Percentiles rank a stretch among this genome's conserved stretches.
These are phyloP conservation scores for Eudorcas thomsonii DNA, from an alignment of 2,113 vertebrate species.

Conservation along the genomic window DNA sequence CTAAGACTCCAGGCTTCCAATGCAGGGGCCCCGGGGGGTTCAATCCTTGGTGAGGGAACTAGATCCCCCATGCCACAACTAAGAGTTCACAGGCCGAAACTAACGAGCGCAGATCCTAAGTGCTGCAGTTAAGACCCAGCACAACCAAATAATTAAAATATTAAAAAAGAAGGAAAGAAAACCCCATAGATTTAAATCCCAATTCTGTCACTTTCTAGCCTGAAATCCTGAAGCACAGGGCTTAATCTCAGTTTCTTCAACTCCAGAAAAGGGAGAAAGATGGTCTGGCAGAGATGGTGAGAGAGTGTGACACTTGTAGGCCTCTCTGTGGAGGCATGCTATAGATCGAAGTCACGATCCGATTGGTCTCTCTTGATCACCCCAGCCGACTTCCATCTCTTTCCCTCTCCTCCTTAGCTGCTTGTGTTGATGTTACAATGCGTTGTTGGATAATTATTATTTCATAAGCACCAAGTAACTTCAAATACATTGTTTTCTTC, in stretches of 20 bases:
- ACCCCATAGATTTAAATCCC: neutral
- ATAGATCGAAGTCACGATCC: neutral
- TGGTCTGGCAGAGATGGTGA: neutral
- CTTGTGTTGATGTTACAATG: neutral
- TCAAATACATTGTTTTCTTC: neutral
- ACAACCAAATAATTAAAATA: neutral
- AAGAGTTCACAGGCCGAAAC: neutral
- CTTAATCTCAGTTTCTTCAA: neutral
- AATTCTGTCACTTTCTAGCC: neutral
- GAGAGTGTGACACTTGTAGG: accelerated
- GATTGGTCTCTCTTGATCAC: neutral
- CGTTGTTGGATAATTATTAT: neutral
- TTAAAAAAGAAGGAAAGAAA: neutral
- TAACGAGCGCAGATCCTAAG: neutral
- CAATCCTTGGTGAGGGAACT: neutral
- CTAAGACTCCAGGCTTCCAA: neutral
- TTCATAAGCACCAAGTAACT: neutral
- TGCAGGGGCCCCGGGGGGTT: neutral
- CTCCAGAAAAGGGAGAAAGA: neutral
- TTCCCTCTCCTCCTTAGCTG: neutral
- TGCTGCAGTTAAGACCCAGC: neutral
- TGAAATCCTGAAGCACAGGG: neutral
- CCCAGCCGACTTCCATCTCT: neutral
- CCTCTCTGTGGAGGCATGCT: neutral
- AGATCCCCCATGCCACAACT: neutral